A percentile compares a stretch with the other conserved stretches of the same genome.
Evolutionary conservation across 2,797 vertebrate species (phyloP).

Genomic region (Anableps anableps): DNA sequence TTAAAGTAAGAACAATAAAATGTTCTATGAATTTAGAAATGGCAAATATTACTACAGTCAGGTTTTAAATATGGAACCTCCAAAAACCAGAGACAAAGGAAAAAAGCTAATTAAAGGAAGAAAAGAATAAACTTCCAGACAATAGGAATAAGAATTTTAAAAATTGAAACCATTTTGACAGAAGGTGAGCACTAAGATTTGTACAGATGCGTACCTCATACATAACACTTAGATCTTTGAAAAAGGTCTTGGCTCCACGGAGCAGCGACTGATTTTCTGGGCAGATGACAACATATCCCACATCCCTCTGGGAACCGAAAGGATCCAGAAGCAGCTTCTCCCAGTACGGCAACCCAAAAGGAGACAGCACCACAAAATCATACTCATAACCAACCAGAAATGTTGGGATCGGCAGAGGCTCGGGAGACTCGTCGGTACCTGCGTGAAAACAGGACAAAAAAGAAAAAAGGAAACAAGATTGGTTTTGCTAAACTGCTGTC

Average conservation of each 20-base stretch:
- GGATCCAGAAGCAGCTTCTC: conserved; percentile 98
- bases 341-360: conserved; percentile 98
- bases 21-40: not conserved
- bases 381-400: conserved; percentile 98
- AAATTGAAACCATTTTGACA: not conserved
- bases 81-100: not conserved
- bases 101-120: not conserved
- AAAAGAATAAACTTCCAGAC: not conserved
- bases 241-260: conserved; percentile 93
- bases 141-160: not conserved
- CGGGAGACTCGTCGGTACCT: conserved; percentile 99
- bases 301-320: conserved; percentile 95
- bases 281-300: conserved; percentile 96
- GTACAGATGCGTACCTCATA: conserved; percentile 87
- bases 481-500: too few species aligned
- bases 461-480: not conserved
- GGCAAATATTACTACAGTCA: not conserved
- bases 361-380: conserved; percentile 98
- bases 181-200: not conserved
- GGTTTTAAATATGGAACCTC: not conserved
- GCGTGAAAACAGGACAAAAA: conserved; percentile 22
- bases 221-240: conserved; percentile 94
- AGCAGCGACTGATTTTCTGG: conserved; percentile 95
- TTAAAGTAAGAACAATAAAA: not conserved
- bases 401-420: conserved; percentile 97